phyloP scores from a whole-genome alignment of 2,888 invertebrate species.

The Agrypnus murinus region DNA sequence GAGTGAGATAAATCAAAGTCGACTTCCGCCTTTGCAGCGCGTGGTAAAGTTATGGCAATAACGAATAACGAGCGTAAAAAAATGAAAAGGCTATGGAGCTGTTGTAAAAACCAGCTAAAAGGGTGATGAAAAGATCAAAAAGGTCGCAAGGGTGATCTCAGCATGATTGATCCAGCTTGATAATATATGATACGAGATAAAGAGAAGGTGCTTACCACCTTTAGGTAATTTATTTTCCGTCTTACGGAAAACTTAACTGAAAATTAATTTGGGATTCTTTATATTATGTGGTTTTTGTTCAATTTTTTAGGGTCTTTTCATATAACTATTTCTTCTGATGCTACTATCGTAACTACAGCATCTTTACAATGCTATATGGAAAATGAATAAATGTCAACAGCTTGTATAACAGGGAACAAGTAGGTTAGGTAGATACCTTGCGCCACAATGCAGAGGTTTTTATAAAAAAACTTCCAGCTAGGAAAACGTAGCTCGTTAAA shows the following conservation, averaged over 20 bases:
- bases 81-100: slow-evolving; percentile 35
- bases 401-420: no score
- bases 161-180: slow-evolving; percentile 31
- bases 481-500: no score
- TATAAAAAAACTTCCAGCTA: no score
- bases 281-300: no score
- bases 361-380: no score
- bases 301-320: no score
- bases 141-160: slow-evolving; percentile 31
- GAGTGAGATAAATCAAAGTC: slow-evolving; percentile 47
- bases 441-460: no score
- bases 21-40: slow-evolving; percentile 43
- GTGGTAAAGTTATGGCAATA: slow-evolving; percentile 44
- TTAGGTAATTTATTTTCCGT: slow-evolving; percentile 23
- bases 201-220: slow-evolving; percentile 20
- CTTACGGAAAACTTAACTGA: slow-evolving; percentile 1
- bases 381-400: no score
- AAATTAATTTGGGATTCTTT: neutral
- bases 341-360: no score
- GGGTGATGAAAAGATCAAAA: slow-evolving; percentile 36
- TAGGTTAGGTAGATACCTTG: no score
- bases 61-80: slow-evolving; percentile 44
- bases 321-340: no score
- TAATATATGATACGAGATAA: slow-evolving; percentile 29
- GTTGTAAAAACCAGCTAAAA: slow-evolving; percentile 42